phyloP scores from a whole-genome alignment of 1,140 invertebrate species.

The Dinoponera quadriceps region DNA sequence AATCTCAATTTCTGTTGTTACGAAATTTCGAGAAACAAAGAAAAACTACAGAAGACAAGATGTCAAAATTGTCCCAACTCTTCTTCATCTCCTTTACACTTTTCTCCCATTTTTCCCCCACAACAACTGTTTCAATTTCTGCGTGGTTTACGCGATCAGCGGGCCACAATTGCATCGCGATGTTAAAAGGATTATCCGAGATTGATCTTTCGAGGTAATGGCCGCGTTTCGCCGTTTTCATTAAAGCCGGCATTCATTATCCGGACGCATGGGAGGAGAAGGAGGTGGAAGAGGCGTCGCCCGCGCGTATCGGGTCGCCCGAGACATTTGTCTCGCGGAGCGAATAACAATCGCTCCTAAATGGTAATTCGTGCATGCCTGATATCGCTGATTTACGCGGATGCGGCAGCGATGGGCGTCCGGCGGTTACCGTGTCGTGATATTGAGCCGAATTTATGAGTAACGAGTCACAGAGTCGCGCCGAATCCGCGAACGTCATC shows the following conservation, averaged over 20 bases:
- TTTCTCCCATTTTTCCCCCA: not conserved
- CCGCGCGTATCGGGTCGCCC: conserved; percentile 38
- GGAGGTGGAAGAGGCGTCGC: not conserved
- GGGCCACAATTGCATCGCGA: conserved; percentile 21
- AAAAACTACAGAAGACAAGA: no score
- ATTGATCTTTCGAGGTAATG: conserved; percentile 52
- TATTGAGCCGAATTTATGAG: conserved; percentile 48
- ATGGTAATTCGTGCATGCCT: conserved; percentile 53
- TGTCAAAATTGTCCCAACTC: no score
- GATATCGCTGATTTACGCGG: conserved; percentile 59
- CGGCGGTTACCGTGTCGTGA: not conserved
- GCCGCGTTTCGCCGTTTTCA: conserved; percentile 55
- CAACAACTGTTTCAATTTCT: not conserved
- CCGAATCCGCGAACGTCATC: conserved; percentile 47
- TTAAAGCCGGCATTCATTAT: conserved; percentile 59
- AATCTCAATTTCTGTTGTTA: no score
- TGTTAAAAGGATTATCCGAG: conserved; percentile 53
- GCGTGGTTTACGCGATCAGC: not conserved
- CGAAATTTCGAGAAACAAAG: no score
- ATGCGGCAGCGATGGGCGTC: not conserved
- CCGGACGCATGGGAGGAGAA: not conserved
- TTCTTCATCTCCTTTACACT: not conserved
- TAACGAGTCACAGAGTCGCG: conserved; percentile 20
- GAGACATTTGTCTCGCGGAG: conserved; percentile 58
- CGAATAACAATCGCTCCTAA: conserved; percentile 57